Percentiles rank a stretch among this genome's conserved stretches.
phyloP scores from a whole-genome alignment of 2,113 vertebrate genomes.

The Dromaius novaehollandiae region DNA sequence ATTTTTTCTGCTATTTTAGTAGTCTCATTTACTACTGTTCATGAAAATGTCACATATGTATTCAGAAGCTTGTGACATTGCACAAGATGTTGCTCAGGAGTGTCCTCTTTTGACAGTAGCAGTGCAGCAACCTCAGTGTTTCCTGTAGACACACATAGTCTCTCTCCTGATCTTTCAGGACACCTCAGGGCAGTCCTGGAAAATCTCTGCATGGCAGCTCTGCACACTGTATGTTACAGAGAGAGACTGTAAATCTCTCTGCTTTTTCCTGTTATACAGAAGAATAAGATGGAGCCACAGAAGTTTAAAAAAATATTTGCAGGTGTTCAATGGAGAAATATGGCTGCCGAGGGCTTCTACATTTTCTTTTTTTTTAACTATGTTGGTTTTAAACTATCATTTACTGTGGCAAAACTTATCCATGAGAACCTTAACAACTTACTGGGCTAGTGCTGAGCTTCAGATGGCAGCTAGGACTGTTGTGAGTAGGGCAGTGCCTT shows the following conservation, averaged over 20 bases:
- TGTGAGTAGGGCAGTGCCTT: background rate
- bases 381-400: background rate
- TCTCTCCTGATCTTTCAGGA: background rate
- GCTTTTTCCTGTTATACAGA: background rate
- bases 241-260: fast-evolving
- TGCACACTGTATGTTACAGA: no score
- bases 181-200: background rate
- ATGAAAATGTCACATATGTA: background rate
- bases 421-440: background rate
- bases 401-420: background rate
- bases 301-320: background rate
- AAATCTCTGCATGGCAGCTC: background rate
- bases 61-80: background rate
- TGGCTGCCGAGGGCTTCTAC: background rate
- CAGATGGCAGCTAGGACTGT: background rate
- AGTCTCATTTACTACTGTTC: background rate
- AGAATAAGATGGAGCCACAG: background rate
- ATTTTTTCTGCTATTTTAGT: background rate
- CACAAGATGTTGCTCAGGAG: background rate
- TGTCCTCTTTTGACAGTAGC: background rate
- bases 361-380: background rate
- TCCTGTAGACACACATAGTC: background rate
- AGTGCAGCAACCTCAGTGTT: background rate
- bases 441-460: background rate
- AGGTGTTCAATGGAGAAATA: background rate